Conservation (phyloP, 2,797 vertebrate genomes). For the Menidia menidia region DNA sequence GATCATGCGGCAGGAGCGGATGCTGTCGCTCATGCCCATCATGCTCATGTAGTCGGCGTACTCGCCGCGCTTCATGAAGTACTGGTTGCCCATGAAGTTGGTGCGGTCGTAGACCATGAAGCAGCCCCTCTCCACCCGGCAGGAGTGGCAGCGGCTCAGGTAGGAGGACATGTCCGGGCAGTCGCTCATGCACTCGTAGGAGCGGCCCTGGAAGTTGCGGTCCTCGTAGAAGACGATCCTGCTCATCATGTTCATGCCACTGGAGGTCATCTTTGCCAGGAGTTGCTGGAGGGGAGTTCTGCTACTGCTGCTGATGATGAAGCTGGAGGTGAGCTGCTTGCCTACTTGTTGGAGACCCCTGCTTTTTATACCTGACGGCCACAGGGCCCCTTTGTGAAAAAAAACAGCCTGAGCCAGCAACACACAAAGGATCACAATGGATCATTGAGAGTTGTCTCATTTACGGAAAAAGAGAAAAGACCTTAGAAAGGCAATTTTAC, state of each 20-base stretch:
- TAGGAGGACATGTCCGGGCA: constrained; percentile 62
- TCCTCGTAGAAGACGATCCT: constrained; percentile 62
- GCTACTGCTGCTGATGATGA: constrained; percentile 36
- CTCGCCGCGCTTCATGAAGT: constrained; percentile 62
- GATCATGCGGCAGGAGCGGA: constrained; percentile 59
- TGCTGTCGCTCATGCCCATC: constrained; percentile 16
- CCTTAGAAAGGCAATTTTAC: constrained; percentile 41
- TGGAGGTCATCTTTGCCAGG: constrained; percentile 49
- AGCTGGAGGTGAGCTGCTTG: constrained; percentile 60
- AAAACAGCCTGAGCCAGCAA: constrained; percentile 62
- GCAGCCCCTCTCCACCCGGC: constrained; percentile 62
- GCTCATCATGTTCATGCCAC: constrained; percentile 50
- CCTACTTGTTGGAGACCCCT: constrained; percentile 33
- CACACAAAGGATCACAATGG: constrained; percentile 39
- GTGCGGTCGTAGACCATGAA: constrained; percentile 62
- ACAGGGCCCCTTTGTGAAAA: constrained; percentile 42
- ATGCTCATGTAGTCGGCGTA: constrained; percentile 56
- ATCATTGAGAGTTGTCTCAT: constrained; percentile 34
- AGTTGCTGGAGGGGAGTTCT: constrained; percentile 9
- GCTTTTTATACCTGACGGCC: constrained; percentile 56
- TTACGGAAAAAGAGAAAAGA: constrained; percentile 39
- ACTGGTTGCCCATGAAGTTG: constrained; percentile 70
- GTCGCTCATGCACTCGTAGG: constrained; percentile 55
- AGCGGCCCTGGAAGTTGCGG: constrained; percentile 59
- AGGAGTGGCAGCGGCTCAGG: constrained; percentile 60